Percentiles rank a stretch among this genome's conserved stretches.
Evolutionary conservation across 1,140 invertebrate genomes (phyloP).

Genomic region (Cepaea nemoralis): DNA sequence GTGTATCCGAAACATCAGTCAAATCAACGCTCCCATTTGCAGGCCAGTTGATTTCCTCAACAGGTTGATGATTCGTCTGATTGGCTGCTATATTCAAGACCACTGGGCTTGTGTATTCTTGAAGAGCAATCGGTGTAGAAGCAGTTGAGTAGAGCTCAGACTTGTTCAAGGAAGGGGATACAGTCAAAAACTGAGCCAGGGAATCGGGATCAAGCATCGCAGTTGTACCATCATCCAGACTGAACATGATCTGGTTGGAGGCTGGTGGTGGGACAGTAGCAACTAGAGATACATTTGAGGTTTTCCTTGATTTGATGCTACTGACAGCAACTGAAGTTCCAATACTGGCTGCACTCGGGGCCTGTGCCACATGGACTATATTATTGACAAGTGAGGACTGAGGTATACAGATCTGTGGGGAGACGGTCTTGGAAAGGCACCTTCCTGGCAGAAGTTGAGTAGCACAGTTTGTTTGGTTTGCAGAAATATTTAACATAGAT

Average conservation of each 20-base stretch:
- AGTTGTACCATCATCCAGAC: constrained; percentile 30
- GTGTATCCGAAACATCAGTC: too few species aligned
- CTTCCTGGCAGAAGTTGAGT: not conserved
- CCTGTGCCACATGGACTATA: not conserved
- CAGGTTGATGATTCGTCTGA: not conserved
- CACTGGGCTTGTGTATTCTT: not conserved
- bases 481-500: not conserved
- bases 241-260: constrained; percentile 29
- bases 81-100: constrained; percentile 11
- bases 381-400: not conserved
- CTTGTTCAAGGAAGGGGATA: constrained; percentile 4
- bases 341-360: not conserved
- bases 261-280: not conserved
- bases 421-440: not conserved
- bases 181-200: constrained; percentile 17
- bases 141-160: not conserved
- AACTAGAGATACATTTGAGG: not conserved
- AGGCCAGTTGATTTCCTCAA: constrained; percentile 12
- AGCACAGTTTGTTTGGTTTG: not conserved
- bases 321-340: not conserved
- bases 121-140: not conserved
- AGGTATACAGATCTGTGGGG: not conserved
- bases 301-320: not conserved
- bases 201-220: constrained; percentile 34
- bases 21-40: not conserved